phyloP scores from a whole-genome alignment of 2,113 vertebrate species.

The Oreochromis spilurus region DNA sequence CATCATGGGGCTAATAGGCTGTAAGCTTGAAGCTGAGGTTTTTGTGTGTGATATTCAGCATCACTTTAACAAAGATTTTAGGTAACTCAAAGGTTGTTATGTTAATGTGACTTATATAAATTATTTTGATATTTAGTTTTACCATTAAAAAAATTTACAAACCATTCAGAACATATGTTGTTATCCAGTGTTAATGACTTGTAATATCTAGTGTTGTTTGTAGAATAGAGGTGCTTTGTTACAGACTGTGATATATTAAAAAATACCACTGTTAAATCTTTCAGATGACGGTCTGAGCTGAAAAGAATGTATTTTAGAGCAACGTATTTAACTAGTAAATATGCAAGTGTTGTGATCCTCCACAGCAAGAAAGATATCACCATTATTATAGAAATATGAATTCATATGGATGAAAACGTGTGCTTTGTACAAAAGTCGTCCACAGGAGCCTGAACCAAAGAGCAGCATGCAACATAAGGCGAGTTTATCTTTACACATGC shows the following conservation, averaged over 20 bases:
- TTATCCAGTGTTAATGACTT: background rate
- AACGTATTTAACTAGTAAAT: background rate
- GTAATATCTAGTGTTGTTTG: background rate
- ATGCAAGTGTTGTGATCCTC: background rate
- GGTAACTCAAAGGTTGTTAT: background rate
- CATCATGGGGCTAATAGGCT: background rate
- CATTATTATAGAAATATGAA: background rate
- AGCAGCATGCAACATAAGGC: background rate
- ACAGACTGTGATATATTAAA: background rate
- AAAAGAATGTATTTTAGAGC: background rate
- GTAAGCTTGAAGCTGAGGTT: background rate
- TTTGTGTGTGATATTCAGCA: background rate
- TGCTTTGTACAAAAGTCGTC: background rate
- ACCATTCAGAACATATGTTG: background rate
- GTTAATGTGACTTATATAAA: background rate
- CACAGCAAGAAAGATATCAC: background rate
- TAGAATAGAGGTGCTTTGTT: background rate
- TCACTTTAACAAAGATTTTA: background rate
- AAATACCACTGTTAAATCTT: background rate
- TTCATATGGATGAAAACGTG: background rate
- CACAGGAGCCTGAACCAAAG: background rate
- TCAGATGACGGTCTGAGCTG: background rate
- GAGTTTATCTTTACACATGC: background rate
- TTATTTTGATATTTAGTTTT: background rate
- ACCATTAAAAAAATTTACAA: background rate